phyloP scores from a whole-genome alignment of 2,888 invertebrate genomes.

The Eupithecia subumbrata region DNA sequence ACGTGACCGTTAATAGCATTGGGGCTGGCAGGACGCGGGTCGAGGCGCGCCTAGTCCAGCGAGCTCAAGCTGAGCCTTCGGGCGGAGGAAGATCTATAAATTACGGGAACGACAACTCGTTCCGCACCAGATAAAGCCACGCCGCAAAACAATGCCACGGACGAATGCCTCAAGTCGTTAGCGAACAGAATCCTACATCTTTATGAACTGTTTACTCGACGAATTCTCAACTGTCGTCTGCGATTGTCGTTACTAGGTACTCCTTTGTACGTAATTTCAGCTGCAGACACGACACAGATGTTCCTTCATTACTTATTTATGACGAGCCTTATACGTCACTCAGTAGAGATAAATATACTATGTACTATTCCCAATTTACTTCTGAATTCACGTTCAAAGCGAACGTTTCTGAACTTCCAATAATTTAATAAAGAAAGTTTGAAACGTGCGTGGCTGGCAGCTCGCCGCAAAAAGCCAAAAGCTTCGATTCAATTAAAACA shows the following conservation, averaged over 20 bases:
- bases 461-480: conserved; percentile 83
- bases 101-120: conserved; percentile 81
- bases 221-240: conserved; percentile 61
- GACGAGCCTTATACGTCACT: conserved; percentile 44
- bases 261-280: conserved; percentile 54
- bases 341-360: conserved; percentile 65
- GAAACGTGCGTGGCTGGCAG: conserved; percentile 81
- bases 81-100: conserved; percentile 81
- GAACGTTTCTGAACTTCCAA: conserved; percentile 82
- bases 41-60: conserved; percentile 52
- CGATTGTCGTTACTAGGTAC: conserved; percentile 52
- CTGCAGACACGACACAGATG: conserved; percentile 40
- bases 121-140: conserved; percentile 80
- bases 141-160: conserved; percentile 79
- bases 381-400: conserved; percentile 77
- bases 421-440: conserved; percentile 84
- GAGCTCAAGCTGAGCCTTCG: conserved; percentile 59
- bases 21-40: conserved; percentile 23
- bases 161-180: conserved; percentile 77
- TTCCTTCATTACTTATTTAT: conserved; percentile 48
- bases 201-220: conserved; percentile 75
- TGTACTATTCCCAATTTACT: conserved; percentile 74
- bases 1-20: conserved; percentile 79
- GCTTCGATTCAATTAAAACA: conserved; percentile 84
- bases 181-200: conserved; percentile 72